Base-by-base conservation (phyloP, 2,113 vertebrate species). In the Osmerus eperlanus region DNA sequence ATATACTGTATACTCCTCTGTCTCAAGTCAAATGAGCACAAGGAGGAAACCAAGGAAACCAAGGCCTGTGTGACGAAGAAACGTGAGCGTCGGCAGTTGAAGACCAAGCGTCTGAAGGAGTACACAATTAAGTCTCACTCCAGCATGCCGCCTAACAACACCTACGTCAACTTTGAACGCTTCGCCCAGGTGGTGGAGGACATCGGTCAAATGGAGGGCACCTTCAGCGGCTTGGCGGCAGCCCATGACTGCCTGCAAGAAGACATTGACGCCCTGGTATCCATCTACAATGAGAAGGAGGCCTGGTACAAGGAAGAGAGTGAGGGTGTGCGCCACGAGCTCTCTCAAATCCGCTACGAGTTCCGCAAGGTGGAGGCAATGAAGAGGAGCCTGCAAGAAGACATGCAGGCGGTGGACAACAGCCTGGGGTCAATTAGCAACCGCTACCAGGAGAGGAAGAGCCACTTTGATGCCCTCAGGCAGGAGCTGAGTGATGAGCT, bases 51-150 rank as follows among this genome's bases (percentile, higher is more conserved):
- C 58, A 92, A 94, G 77, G 94, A 94, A 68, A 77, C 66, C 58
- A 92, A 91, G 86, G 65, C 87, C 36, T 83, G 83, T 0, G 94
- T 92, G 67, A 87, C 78, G 29, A 91, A 74, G 82, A 94, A 91
- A 73, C 83, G 81, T 2, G 93, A 91, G 78, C 91, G 86, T 1
- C 79, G 85, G 0, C 94, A 95, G 78, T 89, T 99, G 83, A 97
- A 98, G 91, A 96, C 97, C 14, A 97, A 97, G 58, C 92, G 84
- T 3, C 86, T 99, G 79, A 93, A 91, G 78, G 97, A 98, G 79
- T 98, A 99, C 80, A 97, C 96, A 1, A 93, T 98, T 71, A 96
- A 99, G 78, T 97, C 94, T 59, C 96, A 98, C 87, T 96, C 94
- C 0, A 98, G 96, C 91, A 97, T 97, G 94, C 95, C 94, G 1